Evolutionary conservation across 92 coral and sea anemone species (phyloP).

Genomic region (Paragorgia papillata): DNA sequence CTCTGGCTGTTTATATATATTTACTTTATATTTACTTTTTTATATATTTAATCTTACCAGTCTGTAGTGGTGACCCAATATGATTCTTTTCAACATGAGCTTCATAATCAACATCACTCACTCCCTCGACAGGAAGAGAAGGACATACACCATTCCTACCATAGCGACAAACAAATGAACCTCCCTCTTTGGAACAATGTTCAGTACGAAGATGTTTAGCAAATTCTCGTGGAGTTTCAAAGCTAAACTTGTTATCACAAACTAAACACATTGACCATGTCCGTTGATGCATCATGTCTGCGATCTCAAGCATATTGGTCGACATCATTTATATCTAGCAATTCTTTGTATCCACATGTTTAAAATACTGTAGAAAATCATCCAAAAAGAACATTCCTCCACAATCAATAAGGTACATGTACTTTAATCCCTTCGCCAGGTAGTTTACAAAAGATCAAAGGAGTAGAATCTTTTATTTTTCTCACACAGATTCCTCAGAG

Average conservation of each 20-base stretch:
- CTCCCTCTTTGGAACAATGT: constrained; percentile 96
- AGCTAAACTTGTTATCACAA: constrained; percentile 80
- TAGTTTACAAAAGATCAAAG: no score
- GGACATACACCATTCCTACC: constrained; percentile 99
- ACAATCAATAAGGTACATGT: no score
- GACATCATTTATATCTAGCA: not conserved
- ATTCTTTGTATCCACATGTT: not conserved
- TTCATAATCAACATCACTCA: constrained; percentile 95
- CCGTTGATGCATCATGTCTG: constrained; percentile 79
- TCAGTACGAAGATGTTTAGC: constrained; percentile 78
- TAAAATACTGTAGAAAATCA: not conserved
- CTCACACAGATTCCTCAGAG: no score
- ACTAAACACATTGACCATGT: constrained; percentile 94
- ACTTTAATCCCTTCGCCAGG: no score
- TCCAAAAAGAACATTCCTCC: not conserved
- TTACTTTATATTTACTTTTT: no score
- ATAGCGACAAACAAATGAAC: constrained; percentile 96
- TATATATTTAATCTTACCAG: constrained; percentile 12
- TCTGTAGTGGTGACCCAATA: constrained; percentile 32
- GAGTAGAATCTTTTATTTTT: no score
- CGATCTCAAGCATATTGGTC: constrained; percentile 85
- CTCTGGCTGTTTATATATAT: no score
- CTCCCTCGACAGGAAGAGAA: constrained; percentile 98
- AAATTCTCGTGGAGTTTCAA: constrained; percentile 90
- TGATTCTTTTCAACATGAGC: constrained; percentile 90